Evolutionary conservation across 2,797 vertebrate genomes (phyloP).

Genomic region (Diplodus sargus): DNA sequence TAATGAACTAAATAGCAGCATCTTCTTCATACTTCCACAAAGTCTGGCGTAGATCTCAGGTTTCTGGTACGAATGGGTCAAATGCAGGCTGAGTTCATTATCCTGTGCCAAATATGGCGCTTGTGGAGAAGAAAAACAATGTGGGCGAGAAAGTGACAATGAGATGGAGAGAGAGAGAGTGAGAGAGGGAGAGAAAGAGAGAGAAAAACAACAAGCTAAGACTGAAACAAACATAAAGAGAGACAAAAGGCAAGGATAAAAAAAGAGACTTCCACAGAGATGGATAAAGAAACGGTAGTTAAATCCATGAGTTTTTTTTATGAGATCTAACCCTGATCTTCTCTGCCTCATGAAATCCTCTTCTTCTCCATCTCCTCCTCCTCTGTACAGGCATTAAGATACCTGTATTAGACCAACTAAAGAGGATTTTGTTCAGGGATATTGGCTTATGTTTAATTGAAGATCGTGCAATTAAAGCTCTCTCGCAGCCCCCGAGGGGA

Average conservation of each 20-base stretch:
- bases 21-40: not conserved
- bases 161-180: not conserved
- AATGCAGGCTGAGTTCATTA: conserved; percentile 24
- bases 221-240: conserved; percentile 9
- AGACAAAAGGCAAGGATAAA: conserved; percentile 19
- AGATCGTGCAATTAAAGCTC: conserved; percentile 68
- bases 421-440: conserved; percentile 60
- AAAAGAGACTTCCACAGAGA: conserved; percentile 22
- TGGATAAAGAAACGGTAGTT: conserved; percentile 40
- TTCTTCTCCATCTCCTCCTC: conserved; percentile 46
- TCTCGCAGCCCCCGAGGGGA: conserved; percentile 31
- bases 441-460: conserved; percentile 70
- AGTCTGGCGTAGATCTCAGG: not conserved
- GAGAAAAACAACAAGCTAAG: conserved; percentile 8
- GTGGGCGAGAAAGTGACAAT: conserved; percentile 3
- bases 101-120: not conserved
- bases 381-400: conserved; percentile 57
- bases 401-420: conserved; percentile 64
- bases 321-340: conserved; percentile 58
- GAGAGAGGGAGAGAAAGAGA: not conserved
- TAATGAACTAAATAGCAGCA: not conserved
- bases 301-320: conserved; percentile 52
- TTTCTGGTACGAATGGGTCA: conserved; percentile 8
- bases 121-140: conserved; percentile 5
- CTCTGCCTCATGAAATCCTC: conserved; percentile 56